Evolutionary conservation across 2,888 invertebrate species (phyloP).

Genomic region (Aspidiotus destructor): DNA sequence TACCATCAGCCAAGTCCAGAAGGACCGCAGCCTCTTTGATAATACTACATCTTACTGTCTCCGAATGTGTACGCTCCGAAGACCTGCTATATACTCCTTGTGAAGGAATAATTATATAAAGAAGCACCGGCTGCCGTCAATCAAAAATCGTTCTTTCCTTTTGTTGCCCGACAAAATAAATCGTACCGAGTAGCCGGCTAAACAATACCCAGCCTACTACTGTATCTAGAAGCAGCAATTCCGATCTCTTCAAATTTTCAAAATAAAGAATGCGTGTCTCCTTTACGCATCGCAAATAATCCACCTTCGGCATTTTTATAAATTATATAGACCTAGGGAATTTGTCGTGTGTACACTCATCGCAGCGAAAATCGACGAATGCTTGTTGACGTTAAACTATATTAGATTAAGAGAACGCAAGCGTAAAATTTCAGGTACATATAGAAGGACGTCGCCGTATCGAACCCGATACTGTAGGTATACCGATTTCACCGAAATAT

Average conservation of each 20-base stretch:
- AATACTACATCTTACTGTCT: no score
- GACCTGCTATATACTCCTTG: no score
- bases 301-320: slow-evolving; percentile 13
- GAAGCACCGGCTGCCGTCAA: no score
- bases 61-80: no score
- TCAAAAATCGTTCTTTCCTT: neutral
- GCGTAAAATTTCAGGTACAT: slow-evolving; percentile 26
- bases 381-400: neutral
- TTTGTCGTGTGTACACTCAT: slow-evolving; percentile 18
- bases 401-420: neutral
- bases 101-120: no score
- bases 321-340: slow-evolving; percentile 12
- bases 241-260: neutral
- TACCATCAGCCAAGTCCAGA: no score
- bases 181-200: neutral
- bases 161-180: neutral
- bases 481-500: no score
- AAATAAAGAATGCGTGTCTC: slow-evolving; percentile 10
- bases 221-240: neutral
- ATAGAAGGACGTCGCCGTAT: neutral
- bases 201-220: no score
- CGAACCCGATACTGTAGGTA: no score
- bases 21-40: no score
- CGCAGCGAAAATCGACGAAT: neutral
- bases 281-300: slow-evolving; percentile 16